These are phyloP conservation scores for Panthera tigris DNA, from an alignment of 2,113 vertebrate species.

Conservation along the genomic window DNA sequence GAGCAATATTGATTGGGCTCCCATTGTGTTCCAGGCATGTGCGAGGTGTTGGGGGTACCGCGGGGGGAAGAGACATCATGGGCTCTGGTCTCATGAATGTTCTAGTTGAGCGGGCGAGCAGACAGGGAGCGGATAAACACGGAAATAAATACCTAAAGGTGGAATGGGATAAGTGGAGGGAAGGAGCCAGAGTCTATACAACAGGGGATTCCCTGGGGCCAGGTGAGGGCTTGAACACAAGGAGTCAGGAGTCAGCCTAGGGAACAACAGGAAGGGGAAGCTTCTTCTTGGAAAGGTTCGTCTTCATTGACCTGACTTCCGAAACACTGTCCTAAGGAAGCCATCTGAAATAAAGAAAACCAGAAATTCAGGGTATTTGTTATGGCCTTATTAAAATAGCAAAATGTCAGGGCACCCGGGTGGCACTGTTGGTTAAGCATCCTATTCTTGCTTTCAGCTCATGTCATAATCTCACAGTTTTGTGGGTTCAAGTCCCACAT, in stretches of 20 bases:
- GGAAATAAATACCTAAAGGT: background rate
- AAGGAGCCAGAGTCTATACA: background rate
- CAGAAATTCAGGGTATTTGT: background rate
- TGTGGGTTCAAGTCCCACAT: too few relatives aligned
- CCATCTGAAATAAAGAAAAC: background rate
- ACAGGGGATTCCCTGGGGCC: background rate
- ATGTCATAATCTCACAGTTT: too few relatives aligned
- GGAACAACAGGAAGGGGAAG: too few relatives aligned
- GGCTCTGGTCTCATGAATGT: background rate
- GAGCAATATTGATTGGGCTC: too few relatives aligned
- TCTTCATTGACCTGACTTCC: background rate
- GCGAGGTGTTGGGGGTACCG: too few relatives aligned
- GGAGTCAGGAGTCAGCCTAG: background rate
- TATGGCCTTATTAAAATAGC: background rate
- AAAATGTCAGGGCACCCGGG: too few relatives aligned
- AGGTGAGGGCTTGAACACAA: background rate
- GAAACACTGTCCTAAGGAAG: background rate
- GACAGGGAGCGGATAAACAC: background rate
- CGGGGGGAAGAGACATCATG: fast-evolving
- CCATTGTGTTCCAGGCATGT: background rate
- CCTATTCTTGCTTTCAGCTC: too few relatives aligned
- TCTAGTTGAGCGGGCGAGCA: too few relatives aligned
- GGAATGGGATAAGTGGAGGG: background rate
- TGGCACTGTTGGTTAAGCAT: too few relatives aligned
- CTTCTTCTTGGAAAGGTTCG: background rate